Evolutionary conservation across 2,888 invertebrate species (phyloP), one percentile per base, ranked within the genome.

Genomic region (Dugesia japonica): DNA sequence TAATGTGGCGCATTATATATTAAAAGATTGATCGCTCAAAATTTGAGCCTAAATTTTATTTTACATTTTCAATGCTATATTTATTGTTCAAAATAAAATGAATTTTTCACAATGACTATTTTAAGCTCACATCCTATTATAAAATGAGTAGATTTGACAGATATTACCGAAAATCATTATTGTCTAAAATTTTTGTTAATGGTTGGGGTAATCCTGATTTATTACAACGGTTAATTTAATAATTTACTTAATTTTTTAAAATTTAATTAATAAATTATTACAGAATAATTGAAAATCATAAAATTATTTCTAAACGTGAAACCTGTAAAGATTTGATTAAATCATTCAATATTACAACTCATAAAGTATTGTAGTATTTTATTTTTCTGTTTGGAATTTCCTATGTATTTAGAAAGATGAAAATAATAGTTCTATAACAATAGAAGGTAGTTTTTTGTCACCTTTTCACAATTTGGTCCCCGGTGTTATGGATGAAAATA

Each of bases 141-240:
- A 31, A 31, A 31, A 72, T 72, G 72, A 72, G 28, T 28, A 7
- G 72, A 28, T 72, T 72, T 28, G 72, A 72, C 28, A 17, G 27
- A n/a, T 28, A 28, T 72, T 72, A 72, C 23, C 7, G 72, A 28
- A 23, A 27, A 23, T 28, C 28, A 7, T 23, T 72, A 7, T 28
- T 72, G n/a, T 72, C 72, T 13, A 72, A 27, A 23, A 71, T 75
- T 28, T 75, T 75, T 27, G 27, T 26, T 9, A 28, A 75, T n/a
- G 75, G 75, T n/a, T 75, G 75, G 75, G 75, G 75, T 71, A 75
- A 75, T n/a, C 75, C 75, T 1, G 75, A 75, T 75, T 26, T 56
- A 56, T 56, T 56, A 56, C 17, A 9, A 56, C 56, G 56, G 56
- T 56, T 31, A 31, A 13, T 31, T 31, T 31, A n/a, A n/a, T n/a